A percentile compares a stretch with the other conserved stretches of the same genome.
These are phyloP conservation scores for Drosophila sechellia DNA, from an alignment of 1,140 invertebrate genomes.

Conservation along the genomic window DNA sequence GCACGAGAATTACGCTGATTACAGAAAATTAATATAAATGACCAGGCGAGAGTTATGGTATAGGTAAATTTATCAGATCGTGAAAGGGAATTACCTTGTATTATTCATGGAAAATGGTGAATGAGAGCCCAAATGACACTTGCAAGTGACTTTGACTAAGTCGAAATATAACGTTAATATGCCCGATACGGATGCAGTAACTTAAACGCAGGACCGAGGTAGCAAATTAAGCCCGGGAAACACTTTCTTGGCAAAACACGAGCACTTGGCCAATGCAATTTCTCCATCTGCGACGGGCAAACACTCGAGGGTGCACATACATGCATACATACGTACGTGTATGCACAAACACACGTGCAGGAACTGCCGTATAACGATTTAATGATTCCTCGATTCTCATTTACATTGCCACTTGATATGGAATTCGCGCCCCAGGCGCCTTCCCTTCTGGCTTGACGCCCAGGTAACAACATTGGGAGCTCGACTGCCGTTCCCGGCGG, in stretches of 20 bases:
- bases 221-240: conserved; percentile 1
- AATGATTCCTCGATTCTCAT: conserved; percentile 41
- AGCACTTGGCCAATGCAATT: conserved; percentile 14
- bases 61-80: background rate
- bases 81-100: background rate
- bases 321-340: background rate
- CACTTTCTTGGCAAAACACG: conserved; percentile 5
- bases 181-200: background rate
- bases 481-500: conserved; percentile 8
- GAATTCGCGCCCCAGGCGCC: conserved; percentile 27
- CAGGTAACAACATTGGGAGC: conserved; percentile 19
- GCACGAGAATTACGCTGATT: background rate
- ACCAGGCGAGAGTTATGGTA: background rate
- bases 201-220: background rate
- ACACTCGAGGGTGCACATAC: background rate
- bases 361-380: conserved; percentile 33
- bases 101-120: background rate
- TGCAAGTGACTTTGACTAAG: too few species aligned
- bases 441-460: conserved; percentile 28
- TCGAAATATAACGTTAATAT: background rate
- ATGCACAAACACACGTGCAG: conserved; percentile 4
- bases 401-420: conserved; percentile 34
- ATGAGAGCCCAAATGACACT: background rate
- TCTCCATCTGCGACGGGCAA: background rate
- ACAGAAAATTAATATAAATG: background rate